Percentiles rank a stretch among this genome's conserved stretches.
Conservation (phyloP, 1,140 invertebrate species). For the Rhopalosiphum maidis region DNA sequence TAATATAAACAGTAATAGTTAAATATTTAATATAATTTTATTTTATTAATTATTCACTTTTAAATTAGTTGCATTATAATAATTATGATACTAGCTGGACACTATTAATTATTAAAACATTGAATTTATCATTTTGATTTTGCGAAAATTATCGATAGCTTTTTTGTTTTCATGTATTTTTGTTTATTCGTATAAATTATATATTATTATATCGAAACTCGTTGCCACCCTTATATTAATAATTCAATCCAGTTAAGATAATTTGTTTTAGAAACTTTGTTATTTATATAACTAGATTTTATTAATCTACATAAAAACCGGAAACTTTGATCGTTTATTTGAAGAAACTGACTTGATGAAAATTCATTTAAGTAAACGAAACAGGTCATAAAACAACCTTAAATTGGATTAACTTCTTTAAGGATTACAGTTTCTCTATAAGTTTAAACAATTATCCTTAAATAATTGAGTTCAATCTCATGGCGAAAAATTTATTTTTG, state of each 20-base stretch:
- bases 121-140: neutral
- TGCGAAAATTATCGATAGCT: neutral
- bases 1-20: neutral
- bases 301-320: constrained; percentile 37
- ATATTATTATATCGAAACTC: neutral
- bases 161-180: too few relatives aligned
- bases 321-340: constrained; percentile 38
- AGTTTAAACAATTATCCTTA: constrained; percentile 3
- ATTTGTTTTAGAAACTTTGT: constrained; percentile 39
- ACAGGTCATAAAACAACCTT: constrained; percentile 49
- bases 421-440: neutral
- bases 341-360: constrained; percentile 39
- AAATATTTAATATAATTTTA: neutral
- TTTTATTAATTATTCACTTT: neutral
- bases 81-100: neutral
- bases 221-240: neutral
- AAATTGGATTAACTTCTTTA: constrained; percentile 27
- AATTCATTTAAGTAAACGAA: constrained; percentile 47
- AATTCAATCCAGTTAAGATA: neutral
- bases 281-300: constrained; percentile 36
- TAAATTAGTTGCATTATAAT: neutral
- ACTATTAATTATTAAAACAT: neutral
- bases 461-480: neutral
- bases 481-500: neutral
- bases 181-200: neutral